Evolutionary conservation across 2,113 vertebrate genomes (phyloP).

Genomic region (Theristicus caerulescens): DNA sequence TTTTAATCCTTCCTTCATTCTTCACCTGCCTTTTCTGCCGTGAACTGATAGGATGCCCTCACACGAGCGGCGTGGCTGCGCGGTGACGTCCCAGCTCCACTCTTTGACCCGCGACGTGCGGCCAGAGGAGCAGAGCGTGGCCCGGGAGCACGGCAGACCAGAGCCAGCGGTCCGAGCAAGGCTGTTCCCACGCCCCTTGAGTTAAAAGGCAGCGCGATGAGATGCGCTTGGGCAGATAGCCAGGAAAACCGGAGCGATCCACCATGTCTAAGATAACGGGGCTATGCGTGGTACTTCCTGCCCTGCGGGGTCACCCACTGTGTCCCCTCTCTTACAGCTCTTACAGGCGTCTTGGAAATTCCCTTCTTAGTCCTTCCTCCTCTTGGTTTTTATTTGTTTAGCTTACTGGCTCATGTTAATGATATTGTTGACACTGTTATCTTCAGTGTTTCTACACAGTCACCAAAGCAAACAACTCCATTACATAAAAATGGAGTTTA

Average conservation of each 20-base stretch:
- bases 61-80: accelerated
- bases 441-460: neutral
- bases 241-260: neutral
- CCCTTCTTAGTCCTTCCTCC: neutral
- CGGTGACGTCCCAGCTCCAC: accelerated
- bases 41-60: accelerated
- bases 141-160: neutral
- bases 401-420: neutral
- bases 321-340: neutral
- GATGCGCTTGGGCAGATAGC: neutral
- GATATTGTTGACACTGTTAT: neutral
- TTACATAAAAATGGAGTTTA: neutral
- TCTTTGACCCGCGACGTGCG: neutral
- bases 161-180: neutral
- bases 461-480: neutral
- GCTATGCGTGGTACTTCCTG: neutral
- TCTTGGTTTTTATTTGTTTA: neutral
- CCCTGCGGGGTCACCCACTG: neutral
- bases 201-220: neutral
- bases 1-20: neutral
- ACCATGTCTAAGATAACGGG: neutral
- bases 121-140: neutral
- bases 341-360: neutral
- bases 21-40: neutral
- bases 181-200: neutral